Evolutionary conservation across 2,888 invertebrate genomes (phyloP), one percentile per base, ranked within the genome.

Genomic region (Pollenia labialis): DNA sequence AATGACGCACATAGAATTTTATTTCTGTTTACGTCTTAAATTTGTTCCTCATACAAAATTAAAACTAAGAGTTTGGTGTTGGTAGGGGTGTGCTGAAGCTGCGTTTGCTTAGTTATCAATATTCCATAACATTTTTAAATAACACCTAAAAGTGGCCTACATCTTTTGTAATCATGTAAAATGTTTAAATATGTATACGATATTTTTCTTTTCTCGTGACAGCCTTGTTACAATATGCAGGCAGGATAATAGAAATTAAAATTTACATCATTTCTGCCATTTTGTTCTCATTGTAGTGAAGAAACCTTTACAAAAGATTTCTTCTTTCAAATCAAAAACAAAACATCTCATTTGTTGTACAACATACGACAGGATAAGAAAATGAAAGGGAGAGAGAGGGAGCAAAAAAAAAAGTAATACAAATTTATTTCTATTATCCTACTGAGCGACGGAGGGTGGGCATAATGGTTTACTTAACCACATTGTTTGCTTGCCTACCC

Each of bases 241-340:
- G 72, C 74, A 72, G 74, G 74, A 74, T 74, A 81, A 81, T 74
- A 74, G 81, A 74, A 74, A 74, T 81, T 74, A n/a, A 74, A 74
- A 81, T 81, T 81, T 66, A 81, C 74, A 81, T 81, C 74, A 81
- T 74, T 81, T 66, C 66, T 56, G 71, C 44, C 23, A 56, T 56
- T 18, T 54, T 69, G 54, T 10, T 4, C 12, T 16, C 16, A 58
- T 58, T 23, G 56, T 56, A 56, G 16, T 40, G 40, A n/a, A 69
- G 32, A 32, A 66, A 44, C 23, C 23, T 66, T 48, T 32, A 66
- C 52, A 69, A 69, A 54, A 18, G 42, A 54, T 54, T 52, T 10
- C 11, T 71, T 54, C 32, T 50, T 32, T 50, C 11, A n/a, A 62
- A 42, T 8, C n/a, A 62, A 42, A 56, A 9, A 42, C 40, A 16